Evolutionary conservation across 1,140 invertebrate species (phyloP).

Genomic region (Bradysia coprophila): DNA sequence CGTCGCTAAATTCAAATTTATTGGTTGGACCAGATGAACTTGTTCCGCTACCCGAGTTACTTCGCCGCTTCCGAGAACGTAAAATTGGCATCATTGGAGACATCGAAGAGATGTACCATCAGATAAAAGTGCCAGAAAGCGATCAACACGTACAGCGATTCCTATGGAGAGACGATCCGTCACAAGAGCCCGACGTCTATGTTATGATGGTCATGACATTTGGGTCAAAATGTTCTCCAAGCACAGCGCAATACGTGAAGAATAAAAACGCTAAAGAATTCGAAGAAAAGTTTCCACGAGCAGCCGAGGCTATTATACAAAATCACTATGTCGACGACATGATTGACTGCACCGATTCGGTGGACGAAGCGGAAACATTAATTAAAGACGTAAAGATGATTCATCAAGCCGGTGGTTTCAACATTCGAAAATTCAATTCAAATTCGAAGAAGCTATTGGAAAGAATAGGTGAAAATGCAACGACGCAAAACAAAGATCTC

Average conservation of each 20-base stretch:
- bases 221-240: conserved; percentile 16
- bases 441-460: conserved; percentile 1
- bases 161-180: conserved; percentile 10
- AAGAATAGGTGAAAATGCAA: neutral
- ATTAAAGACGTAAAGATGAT: neutral
- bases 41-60: too few species aligned
- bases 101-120: conserved; percentile 12
- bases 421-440: conserved; percentile 5
- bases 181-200: conserved; percentile 5
- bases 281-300: conserved; percentile 6
- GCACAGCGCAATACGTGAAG: conserved; percentile 14
- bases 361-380: conserved; percentile 8
- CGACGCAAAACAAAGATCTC: neutral
- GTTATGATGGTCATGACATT: conserved; percentile 11
- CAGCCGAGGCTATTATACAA: conserved; percentile 10
- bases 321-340: conserved; percentile 22
- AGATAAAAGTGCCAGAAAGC: conserved; percentile 9
- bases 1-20: too few species aligned
- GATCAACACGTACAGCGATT: conserved; percentile 12
- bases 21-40: too few species aligned
- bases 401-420: neutral
- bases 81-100: too few species aligned
- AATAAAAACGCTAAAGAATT: conserved; percentile 13
- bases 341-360: conserved; percentile 11
- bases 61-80: too few species aligned